A percentile compares a stretch with the other conserved stretches of the same genome.
Evolutionary conservation across 2,797 vertebrate genomes (phyloP).

Genomic region (Melanotaenia nigrans): DNA sequence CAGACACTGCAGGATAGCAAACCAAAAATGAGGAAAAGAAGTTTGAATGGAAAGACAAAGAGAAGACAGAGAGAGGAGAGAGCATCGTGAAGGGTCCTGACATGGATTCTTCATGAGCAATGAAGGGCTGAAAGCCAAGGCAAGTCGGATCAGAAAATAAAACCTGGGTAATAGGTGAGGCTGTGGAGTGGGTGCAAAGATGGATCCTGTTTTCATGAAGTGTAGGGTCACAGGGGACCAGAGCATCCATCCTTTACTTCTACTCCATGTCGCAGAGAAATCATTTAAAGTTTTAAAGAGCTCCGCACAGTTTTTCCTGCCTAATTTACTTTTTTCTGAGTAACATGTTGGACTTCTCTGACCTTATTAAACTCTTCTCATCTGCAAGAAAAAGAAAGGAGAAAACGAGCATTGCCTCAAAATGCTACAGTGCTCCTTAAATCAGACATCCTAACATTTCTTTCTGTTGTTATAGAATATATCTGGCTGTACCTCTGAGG

Average conservation of each 20-base stretch:
- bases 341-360: conserved; percentile 2
- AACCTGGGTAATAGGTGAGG: not conserved
- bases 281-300: conserved; percentile 11
- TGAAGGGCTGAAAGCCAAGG: conserved; percentile 23
- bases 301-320: not conserved
- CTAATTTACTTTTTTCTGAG: not conserved
- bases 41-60: not conserved
- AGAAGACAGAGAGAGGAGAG: not conserved
- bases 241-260: conserved; percentile 7
- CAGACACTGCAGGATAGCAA: not conserved
- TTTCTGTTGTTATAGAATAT: conserved; percentile 26
- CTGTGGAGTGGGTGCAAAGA: not conserved
- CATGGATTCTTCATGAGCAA: conserved; percentile 50
- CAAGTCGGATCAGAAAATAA: conserved; percentile 18
- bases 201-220: conserved; percentile 17
- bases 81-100: not conserved
- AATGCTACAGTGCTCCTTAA: conserved; percentile 20
- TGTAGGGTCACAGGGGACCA: not conserved
- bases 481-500: conserved; percentile 4
- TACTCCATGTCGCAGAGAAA: conserved; percentile 1
- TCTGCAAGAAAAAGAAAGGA: conserved; percentile 4
- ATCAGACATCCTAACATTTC: conserved; percentile 17
- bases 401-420: conserved; percentile 1
- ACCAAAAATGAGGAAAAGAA: not conserved
- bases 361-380: conserved; percentile 14